Percentiles rank a stretch among this genome's conserved stretches.
Conservation (phyloP, 2,113 vertebrate genomes). For the Embiotoca jacksoni region DNA sequence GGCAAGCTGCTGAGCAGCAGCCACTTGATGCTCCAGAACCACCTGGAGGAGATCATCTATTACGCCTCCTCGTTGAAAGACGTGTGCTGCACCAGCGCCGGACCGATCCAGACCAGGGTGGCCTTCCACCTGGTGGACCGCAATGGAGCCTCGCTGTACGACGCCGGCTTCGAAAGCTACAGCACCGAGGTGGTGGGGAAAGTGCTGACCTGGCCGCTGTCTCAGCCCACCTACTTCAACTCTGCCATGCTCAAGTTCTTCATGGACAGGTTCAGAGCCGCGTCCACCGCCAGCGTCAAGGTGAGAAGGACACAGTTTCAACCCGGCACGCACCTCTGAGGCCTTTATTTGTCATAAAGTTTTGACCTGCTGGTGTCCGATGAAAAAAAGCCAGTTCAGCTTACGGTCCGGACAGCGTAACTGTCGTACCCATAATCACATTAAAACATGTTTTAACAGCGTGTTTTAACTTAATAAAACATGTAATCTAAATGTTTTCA, state of each 20-base stretch:
- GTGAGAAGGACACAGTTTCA: slow-evolving; percentile 49
- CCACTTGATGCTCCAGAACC: slow-evolving; percentile 48
- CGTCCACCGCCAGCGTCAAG: slow-evolving; percentile 57
- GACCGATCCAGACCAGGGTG: slow-evolving; percentile 50
- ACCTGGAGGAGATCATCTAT: slow-evolving; percentile 74
- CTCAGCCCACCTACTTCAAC: slow-evolving; percentile 76
- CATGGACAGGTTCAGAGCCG: slow-evolving; percentile 57
- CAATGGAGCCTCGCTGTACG: slow-evolving; percentile 67
- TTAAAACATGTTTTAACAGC: too few relatives aligned
- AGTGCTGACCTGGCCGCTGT: slow-evolving; percentile 68
- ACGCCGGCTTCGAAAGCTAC: slow-evolving; percentile 83
- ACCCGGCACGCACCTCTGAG: too few relatives aligned
- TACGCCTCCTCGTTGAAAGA: slow-evolving; percentile 58
- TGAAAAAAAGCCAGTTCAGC: too few relatives aligned
- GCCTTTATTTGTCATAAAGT: too few relatives aligned
- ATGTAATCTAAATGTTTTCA: too few relatives aligned
- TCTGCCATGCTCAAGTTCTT: slow-evolving; percentile 79
- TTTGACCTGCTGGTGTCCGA: too few relatives aligned
- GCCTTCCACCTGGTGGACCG: slow-evolving; percentile 71
- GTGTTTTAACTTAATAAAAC: too few relatives aligned
- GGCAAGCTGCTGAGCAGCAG: slow-evolving; percentile 44
- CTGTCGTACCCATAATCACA: too few relatives aligned
- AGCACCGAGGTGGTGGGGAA: slow-evolving; percentile 73
- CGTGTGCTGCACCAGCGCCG: slow-evolving; percentile 71
- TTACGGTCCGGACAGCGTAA: too few relatives aligned